Percentiles rank a stretch among this genome's conserved stretches.
Evolutionary conservation across 2,888 invertebrate genomes (phyloP).

Genomic region (Anticlea derivata): DNA sequence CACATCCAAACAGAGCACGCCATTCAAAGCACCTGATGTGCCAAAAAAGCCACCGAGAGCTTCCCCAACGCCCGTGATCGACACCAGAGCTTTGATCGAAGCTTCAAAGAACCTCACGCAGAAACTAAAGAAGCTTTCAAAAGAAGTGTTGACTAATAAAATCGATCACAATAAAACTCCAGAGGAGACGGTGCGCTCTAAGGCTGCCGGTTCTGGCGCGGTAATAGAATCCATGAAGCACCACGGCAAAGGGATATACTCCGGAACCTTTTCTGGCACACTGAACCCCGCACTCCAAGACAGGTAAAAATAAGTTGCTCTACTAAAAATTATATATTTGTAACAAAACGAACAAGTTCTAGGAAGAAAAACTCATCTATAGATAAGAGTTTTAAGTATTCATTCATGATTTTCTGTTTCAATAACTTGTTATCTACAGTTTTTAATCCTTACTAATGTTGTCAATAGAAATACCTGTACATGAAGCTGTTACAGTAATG

Average conservation of each 20-base stretch:
- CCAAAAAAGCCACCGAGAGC: constrained; percentile 67
- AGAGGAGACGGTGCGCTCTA: constrained; percentile 78
- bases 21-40: constrained; percentile 66
- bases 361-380: constrained; percentile 12
- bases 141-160: constrained; percentile 92
- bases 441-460: constrained; percentile 11
- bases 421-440: constrained; percentile 17
- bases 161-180: constrained; percentile 71
- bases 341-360: constrained; percentile 1
- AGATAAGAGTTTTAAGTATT: constrained; percentile 19
- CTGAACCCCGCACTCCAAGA: constrained; percentile 97
- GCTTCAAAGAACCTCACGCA: constrained; percentile 96
- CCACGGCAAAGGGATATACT: constrained; percentile 97
- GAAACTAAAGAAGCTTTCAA: constrained; percentile 94
- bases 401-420: neutral
- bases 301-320: constrained; percentile 71
- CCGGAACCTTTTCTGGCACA: constrained; percentile 98
- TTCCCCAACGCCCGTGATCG: constrained; percentile 75
- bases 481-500: neutral
- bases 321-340: no score
- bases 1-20: constrained; percentile 62
- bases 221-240: constrained; percentile 96
- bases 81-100: constrained; percentile 92
- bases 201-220: constrained; percentile 85
- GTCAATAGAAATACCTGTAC: neutral